Percentiles rank a stretch among this genome's conserved stretches.
Conservation (phyloP, 2,113 vertebrate genomes). For the Scolopax mira region DNA sequence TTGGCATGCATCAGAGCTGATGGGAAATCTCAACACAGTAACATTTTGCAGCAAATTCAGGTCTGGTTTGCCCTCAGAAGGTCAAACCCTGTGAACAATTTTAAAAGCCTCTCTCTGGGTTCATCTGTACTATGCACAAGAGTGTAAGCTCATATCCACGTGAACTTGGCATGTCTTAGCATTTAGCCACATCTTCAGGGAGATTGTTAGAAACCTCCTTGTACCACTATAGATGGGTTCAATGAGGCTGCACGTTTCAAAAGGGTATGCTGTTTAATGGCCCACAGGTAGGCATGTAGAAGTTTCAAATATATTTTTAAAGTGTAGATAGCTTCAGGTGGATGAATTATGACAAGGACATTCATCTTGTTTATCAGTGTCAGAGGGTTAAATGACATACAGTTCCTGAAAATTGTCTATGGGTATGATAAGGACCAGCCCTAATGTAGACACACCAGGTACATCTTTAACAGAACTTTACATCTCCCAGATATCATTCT, state of each 20-base stretch:
- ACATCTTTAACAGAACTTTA: neutral
- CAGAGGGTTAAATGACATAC: neutral
- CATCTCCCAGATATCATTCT: neutral
- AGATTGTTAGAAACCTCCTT: neutral
- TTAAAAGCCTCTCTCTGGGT: neutral
- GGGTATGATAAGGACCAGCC: neutral
- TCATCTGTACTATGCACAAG: neutral
- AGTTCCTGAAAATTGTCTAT: neutral
- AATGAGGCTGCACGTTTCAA: neutral
- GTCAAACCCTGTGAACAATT: neutral
- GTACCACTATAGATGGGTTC: neutral
- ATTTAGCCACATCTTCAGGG: neutral
- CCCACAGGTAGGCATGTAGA: neutral
- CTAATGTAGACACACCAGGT: neutral
- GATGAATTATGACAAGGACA: neutral
- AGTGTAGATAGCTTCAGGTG: neutral
- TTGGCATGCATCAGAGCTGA: neutral
- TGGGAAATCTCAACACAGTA: neutral
- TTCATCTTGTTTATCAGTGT: neutral
- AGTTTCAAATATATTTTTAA: neutral
- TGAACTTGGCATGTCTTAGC: neutral
- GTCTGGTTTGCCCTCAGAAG: neutral
- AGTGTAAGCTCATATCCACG: accelerated
- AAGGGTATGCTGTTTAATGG: neutral
- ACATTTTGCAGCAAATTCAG: neutral